phyloP scores from a whole-genome alignment of 2,888 invertebrate species.

The Drosophila neonasuta region DNA sequence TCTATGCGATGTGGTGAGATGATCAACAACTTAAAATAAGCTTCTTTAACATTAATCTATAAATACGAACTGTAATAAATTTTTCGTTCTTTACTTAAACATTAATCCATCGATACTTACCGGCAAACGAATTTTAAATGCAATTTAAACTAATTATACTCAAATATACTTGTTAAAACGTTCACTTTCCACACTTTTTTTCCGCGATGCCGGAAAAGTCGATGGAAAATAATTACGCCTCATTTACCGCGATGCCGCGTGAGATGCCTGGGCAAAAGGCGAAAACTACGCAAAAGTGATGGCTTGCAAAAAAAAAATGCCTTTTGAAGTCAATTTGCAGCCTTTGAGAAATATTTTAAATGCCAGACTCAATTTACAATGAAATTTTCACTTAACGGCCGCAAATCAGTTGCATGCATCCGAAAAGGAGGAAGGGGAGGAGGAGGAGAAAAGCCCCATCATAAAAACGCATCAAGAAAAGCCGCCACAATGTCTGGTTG shows the following conservation, averaged over 20 bases:
- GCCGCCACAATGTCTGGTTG: slow-evolving; percentile 49
- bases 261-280: slow-evolving; percentile 4
- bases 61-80: background rate
- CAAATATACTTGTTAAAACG: slow-evolving; percentile 8
- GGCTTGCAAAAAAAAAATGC: slow-evolving; percentile 41
- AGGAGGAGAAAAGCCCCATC: slow-evolving; percentile 41
- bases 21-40: no score
- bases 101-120: background rate
- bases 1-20: no score
- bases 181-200: background rate
- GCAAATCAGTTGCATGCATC: slow-evolving; percentile 55
- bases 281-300: slow-evolving; percentile 2
- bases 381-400: slow-evolving; percentile 69
- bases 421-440: background rate
- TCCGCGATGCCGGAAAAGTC: background rate
- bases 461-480: slow-evolving; percentile 64
- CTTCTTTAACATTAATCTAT: no score
- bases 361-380: slow-evolving; percentile 56
- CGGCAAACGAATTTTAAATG: background rate
- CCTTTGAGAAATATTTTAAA: slow-evolving; percentile 70
- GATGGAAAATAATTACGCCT: slow-evolving; percentile 17
- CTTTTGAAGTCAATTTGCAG: slow-evolving; percentile 54
- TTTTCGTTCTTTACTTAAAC: background rate
- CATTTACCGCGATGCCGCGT: slow-evolving; percentile 8
- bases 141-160: slow-evolving; percentile 4